Conservation (phyloP, 1,140 invertebrate genomes). For the Monochamus saltuarius region DNA sequence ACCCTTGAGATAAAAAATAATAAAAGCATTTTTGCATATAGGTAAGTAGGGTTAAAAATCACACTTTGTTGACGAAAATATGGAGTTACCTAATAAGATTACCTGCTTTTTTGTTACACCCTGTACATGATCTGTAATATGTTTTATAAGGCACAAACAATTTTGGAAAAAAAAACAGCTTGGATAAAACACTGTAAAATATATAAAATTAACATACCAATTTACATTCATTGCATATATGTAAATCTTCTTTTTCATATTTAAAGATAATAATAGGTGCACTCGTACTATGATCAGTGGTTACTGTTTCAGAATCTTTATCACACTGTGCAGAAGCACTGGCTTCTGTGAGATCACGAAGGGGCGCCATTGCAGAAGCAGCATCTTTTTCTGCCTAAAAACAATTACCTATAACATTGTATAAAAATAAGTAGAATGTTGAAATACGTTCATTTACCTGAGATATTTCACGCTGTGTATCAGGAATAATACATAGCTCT, state of each 20-base stretch:
- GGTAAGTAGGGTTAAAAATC: no score
- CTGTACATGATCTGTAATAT: no score
- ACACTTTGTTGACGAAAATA: no score
- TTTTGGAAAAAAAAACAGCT: no score
- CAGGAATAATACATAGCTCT: slow-evolving; percentile 59
- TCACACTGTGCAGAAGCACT: slow-evolving; percentile 8
- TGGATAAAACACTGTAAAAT: no score
- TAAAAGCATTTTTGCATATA: no score
- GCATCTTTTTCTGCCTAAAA: slow-evolving; percentile 57
- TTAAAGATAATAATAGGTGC: slow-evolving; percentile 27
- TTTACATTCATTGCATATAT: slow-evolving; percentile 38
- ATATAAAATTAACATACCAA: slow-evolving; percentile 32
- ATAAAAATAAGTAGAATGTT: not conserved
- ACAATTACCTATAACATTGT: not conserved
- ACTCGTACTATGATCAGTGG: not conserved
- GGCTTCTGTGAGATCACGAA: slow-evolving; percentile 41
- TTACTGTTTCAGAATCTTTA: not conserved
- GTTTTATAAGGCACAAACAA: no score
- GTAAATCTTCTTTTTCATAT: slow-evolving; percentile 36
- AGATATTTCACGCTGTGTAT: slow-evolving; percentile 62
- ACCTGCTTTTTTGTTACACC: no score
- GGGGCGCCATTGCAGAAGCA: slow-evolving; percentile 44
- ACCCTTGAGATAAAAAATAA: no score
- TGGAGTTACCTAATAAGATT: no score
- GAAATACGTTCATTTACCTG: slow-evolving; percentile 49